Conservation (phyloP, 2,113 vertebrate genomes). For the Columbina picui region DNA sequence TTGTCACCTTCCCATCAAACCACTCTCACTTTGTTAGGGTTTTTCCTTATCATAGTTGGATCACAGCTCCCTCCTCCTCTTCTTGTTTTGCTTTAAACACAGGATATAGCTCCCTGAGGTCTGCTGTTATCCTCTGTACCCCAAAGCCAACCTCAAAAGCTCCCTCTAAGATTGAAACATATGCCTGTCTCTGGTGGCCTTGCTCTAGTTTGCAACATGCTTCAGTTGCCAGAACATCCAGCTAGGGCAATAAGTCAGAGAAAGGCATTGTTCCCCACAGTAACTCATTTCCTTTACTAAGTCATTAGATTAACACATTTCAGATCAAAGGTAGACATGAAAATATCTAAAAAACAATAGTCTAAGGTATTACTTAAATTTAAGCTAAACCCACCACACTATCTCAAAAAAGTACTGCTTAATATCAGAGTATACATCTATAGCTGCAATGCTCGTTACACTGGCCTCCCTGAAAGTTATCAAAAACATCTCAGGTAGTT, state of each 20-base stretch:
- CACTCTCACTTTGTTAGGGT: background rate
- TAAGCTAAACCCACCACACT: background rate
- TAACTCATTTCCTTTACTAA: conserved; percentile 42
- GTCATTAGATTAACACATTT: conserved; percentile 48
- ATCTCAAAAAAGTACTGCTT: background rate
- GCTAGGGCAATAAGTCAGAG: conserved; percentile 17
- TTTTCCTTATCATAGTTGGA: background rate
- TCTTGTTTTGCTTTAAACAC: background rate
- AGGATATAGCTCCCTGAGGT: background rate
- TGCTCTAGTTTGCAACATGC: accelerated
- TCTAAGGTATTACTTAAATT: background rate
- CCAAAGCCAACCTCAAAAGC: background rate
- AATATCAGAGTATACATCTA: background rate
- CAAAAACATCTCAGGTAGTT: background rate
- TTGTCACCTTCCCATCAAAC: background rate
- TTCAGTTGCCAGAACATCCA: background rate
- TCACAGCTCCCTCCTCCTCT: background rate
- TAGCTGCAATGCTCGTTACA: background rate
- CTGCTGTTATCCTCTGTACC: background rate
- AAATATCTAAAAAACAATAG: background rate
- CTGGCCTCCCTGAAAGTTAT: background rate
- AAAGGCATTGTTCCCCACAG: conserved; percentile 12
- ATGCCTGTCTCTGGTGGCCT: background rate
- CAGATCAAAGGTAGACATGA: conserved; percentile 35
- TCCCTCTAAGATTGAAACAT: background rate